Percentiles rank a stretch among this genome's conserved stretches.
Evolutionary conservation across 2,113 vertebrate genomes (phyloP).

Genomic region (Lagenorhynchus albirostris): DNA sequence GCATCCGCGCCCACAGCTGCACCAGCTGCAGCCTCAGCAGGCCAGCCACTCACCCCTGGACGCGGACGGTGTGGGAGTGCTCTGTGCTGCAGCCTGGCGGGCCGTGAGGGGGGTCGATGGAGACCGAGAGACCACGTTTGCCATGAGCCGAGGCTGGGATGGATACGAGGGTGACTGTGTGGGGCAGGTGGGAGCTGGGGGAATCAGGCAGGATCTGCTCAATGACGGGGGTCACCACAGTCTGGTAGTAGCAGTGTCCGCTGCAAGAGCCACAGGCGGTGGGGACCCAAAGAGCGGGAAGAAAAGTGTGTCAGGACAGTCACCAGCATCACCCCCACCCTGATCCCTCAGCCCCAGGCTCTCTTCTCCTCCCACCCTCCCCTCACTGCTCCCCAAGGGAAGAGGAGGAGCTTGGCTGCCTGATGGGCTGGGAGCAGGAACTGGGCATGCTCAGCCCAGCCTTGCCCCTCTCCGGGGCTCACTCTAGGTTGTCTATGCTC

Average conservation of each 20-base stretch:
- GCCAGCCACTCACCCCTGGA: slow-evolving; percentile 90
- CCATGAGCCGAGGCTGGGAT: slow-evolving; percentile 92
- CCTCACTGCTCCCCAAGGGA: too few relatives aligned
- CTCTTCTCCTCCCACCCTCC: too few relatives aligned
- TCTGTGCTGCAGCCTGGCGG: slow-evolving; percentile 85
- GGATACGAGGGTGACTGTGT: slow-evolving; percentile 96
- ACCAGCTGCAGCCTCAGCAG: rapidly evolving
- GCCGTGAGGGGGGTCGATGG: slow-evolving; percentile 89
- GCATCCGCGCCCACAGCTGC: neutral
- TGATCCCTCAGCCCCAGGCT: neutral
- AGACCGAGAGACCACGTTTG: slow-evolving; percentile 93
- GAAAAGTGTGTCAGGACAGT: slow-evolving; percentile 33
- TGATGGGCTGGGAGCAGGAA: neutral
- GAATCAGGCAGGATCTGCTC: slow-evolving; percentile 90
- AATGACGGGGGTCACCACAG: slow-evolving; percentile 92
- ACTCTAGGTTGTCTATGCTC: neutral
- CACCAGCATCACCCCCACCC: slow-evolving; percentile 80
- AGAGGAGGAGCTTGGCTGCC: neutral
- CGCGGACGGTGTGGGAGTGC: slow-evolving; percentile 89
- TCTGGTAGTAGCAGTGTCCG: slow-evolving; percentile 97
- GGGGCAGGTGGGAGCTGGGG: slow-evolving; percentile 92
- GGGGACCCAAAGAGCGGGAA: neutral
- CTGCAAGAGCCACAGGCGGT: slow-evolving; percentile 73
- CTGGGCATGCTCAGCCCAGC: neutral
- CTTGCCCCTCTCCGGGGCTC: neutral